phyloP scores from a whole-genome alignment of 2,113 vertebrate species.

The Sinocyclocheilus anophthalmus region DNA sequence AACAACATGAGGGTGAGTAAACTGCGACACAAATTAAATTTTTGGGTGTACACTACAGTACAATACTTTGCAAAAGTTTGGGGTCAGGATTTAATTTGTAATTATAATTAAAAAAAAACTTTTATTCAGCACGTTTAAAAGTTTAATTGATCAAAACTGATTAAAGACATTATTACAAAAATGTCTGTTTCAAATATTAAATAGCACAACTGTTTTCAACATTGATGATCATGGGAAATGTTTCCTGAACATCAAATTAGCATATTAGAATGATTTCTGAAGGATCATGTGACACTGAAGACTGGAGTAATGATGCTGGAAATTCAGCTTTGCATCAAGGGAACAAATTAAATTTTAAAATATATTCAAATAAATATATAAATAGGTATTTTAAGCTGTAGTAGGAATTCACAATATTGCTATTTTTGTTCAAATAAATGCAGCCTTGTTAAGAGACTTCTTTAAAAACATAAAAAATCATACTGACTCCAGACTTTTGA shows the following conservation, averaged over 20 bases:
- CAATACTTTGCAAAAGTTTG: neutral
- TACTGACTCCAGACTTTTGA: neutral
- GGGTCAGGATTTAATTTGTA: neutral
- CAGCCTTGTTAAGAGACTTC: neutral
- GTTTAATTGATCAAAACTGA: neutral
- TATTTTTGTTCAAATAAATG: neutral
- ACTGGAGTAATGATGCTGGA: neutral
- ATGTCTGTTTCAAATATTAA: neutral
- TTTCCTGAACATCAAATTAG: neutral
- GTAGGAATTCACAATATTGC: neutral
- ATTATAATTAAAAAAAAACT: neutral
- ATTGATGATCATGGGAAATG: neutral
- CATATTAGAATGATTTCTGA: neutral
- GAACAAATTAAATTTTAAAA: neutral
- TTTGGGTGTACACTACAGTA: neutral
- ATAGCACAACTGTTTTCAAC: neutral
- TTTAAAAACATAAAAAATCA: neutral
- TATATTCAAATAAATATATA: neutral
- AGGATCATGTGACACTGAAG: neutral
- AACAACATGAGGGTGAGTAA: neutral
- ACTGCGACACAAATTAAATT: neutral
- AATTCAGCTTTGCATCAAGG: neutral
- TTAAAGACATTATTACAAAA: neutral
- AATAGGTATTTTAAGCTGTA: neutral
- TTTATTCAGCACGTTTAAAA: neutral